Evolutionary conservation across 2,113 vertebrate species (phyloP), one percentile per base, ranked within the genome.

Genomic region (Abramis brama): DNA sequence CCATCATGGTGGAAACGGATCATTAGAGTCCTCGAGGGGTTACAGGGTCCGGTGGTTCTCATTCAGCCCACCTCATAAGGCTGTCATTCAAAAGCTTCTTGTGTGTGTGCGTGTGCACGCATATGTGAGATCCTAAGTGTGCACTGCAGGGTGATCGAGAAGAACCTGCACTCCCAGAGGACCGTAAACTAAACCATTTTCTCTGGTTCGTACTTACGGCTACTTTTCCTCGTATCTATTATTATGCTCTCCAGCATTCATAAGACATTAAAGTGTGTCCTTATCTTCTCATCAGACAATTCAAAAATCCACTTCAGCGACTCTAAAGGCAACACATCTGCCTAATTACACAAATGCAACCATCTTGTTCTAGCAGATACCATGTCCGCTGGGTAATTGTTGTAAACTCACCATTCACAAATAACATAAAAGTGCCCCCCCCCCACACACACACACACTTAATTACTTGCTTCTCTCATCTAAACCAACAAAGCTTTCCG

Each of bases 11-110:
- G 55, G 45, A 86, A 86, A 79, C 62, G 50, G 82, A 74, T 77
- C 62, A 77, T 86, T 86, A 59, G 23, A 59, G 66, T 86, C 66
- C 84, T 80, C 43, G 6, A 64, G 66, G 64, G 73, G 73, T 88
- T 78, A 82, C 79, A 17, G 45, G 50, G 57, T 55, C 9, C 27
- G 12, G 2, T 64, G 55, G 50, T 74, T 85, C 60, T 85, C 68
- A 80, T 82, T 88, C 52, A 83, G 59, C 27, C 45, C 73, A 74
- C 7, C 27, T 62, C 66, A 79, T 73, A 25, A 76, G 30, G 17
- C 70, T 39, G 70, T 70, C 64, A 59, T 80, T 45, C 39, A 82
- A 59, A 73, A 71, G 12, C 50, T 30, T 33, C 30, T 13, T 12
- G 80, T 71, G 80, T 71, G 80, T 68, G 8, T 50, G 19, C 3